Evolutionary conservation across 2,888 invertebrate species (phyloP).

Genomic region (Plusia festucae): DNA sequence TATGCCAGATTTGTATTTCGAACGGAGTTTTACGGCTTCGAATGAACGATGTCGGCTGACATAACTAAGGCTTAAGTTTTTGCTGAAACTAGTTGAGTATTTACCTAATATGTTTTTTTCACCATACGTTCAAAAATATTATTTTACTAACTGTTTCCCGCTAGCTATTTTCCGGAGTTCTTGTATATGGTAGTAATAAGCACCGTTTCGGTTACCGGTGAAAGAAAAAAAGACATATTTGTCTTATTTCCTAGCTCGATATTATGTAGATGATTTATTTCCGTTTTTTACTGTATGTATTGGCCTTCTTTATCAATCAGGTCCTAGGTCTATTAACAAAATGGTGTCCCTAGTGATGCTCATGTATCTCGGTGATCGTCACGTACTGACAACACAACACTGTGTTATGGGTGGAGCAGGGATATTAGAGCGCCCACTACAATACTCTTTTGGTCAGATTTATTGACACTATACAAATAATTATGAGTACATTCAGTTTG

Average conservation of each 20-base stretch:
- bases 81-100: not conserved
- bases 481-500: conserved; percentile 21
- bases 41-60: not conserved
- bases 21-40: conserved; percentile 4
- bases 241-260: too few species aligned
- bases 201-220: too few species aligned
- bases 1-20: not conserved
- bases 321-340: not conserved
- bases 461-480: not conserved
- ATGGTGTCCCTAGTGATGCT: conserved; percentile 25
- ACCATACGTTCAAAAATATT: too few species aligned
- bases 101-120: too few species aligned
- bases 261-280: too few species aligned
- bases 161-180: too few species aligned
- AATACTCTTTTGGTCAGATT: conserved; percentile 45
- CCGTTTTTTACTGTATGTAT: too few species aligned
- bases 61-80: not conserved
- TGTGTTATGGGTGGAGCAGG: conserved; percentile 56
- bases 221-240: too few species aligned
- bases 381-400: conserved; percentile 53
- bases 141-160: too few species aligned
- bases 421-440: conserved; percentile 60
- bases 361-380: conserved; percentile 50
- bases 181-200: too few species aligned
- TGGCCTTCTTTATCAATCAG: not conserved